Base-by-base conservation (phyloP, 2,113 vertebrate species). In the Thamnophis sirtalis region DNA sequence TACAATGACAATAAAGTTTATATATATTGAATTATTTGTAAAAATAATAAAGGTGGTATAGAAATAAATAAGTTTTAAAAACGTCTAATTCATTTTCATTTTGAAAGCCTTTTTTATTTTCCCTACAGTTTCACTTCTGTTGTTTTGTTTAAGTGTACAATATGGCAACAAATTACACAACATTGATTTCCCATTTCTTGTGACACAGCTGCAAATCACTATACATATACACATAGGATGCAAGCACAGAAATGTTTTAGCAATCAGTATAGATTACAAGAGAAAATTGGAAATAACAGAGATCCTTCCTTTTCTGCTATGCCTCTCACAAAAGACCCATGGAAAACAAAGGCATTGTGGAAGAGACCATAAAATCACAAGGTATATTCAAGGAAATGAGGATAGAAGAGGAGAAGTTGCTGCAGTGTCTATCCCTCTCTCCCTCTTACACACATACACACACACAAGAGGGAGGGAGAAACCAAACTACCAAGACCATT, bases 61-160 rank as follows among this genome's bases (percentile, higher is more conserved):
- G 5, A 58, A 24, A 58, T 58, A 58, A 24, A 5, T 55, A 54
- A 6, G 2, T 87, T 51, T 87, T 24, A 24, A 7, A 49, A 68
- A 26, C 2, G 7, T 13, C 90, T 87, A 33, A 68, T 87, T 87
- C n/a, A 91, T 91, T 91, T 73, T 21, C n/a, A 68, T 11, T 68
- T 87, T 68, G 56, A n/a, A 91, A 91, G 21, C 55, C 53, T 1
- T 13, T 86, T 63, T 63, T 24, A 91, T 15, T 10, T 7, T n/a
- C 56, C 17, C 17, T 26, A 54, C 56, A 43, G 1, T 93, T 95
- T 60, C 2, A 89, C 89, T 94, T 84, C 55, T 58, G 91, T 90
- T 89, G 6, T 38, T 90, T 91, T 43, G 49, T 28, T 90, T 92
- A 33, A 88, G 1, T 80, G 38, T 58, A 58, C 63, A 90, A 90